Evolutionary conservation across 2,888 invertebrate species (phyloP).

Genomic region (Dorcus parallelipipedus): DNA sequence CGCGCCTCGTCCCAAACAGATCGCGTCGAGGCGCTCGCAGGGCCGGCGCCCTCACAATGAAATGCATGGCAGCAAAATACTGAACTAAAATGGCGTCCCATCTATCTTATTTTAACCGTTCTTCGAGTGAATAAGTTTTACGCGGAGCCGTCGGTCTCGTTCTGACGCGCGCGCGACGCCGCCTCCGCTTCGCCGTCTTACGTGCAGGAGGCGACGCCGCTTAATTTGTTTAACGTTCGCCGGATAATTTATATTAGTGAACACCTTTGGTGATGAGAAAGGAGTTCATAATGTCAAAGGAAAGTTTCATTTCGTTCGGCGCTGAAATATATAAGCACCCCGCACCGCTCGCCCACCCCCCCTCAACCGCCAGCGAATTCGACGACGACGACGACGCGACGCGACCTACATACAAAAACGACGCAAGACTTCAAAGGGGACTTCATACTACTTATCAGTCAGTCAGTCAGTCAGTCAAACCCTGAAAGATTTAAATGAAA

Average conservation of each 20-base stretch:
- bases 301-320: slow-evolving; percentile 47
- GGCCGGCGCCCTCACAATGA: slow-evolving; percentile 39
- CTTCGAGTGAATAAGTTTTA: slow-evolving; percentile 42
- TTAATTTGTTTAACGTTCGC: slow-evolving; percentile 44
- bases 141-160: slow-evolving; percentile 22
- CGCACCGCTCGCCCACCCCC: not conserved
- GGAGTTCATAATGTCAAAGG: slow-evolving; percentile 49
- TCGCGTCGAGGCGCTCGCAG: slow-evolving; percentile 12
- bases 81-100: slow-evolving; percentile 46
- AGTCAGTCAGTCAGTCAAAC: no score
- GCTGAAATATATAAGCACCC: slow-evolving; percentile 36
- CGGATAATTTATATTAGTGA: slow-evolving; percentile 48
- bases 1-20: slow-evolving; percentile 22
- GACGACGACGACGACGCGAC: slow-evolving; percentile 3
- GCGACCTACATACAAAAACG: not conserved
- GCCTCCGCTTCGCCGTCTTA: not conserved
- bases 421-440: no score
- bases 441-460: no score
- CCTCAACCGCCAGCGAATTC: not conserved
- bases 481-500: no score
- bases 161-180: slow-evolving; percentile 6
- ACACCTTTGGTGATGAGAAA: slow-evolving; percentile 45
- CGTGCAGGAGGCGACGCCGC: slow-evolving; percentile 14
- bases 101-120: slow-evolving; percentile 47
- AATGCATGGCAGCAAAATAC: slow-evolving; percentile 46